Percentiles rank a stretch among this genome's conserved stretches.
Conservation (phyloP, 37 sponge, comb jelly and placozoan species). For the Mnemiopsis leidyi region DNA sequence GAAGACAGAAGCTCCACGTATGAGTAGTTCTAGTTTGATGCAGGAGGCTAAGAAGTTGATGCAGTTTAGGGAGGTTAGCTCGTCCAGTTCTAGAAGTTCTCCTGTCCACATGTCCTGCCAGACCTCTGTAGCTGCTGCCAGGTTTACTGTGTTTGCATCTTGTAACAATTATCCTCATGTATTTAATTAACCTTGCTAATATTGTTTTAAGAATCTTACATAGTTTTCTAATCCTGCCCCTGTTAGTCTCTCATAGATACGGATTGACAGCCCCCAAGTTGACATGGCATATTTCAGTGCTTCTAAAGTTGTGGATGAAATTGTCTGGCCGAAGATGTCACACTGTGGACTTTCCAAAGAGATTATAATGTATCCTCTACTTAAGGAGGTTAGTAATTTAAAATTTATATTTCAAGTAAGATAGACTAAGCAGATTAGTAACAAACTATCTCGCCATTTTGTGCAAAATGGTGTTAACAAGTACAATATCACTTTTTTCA, state of each 20-base stretch:
- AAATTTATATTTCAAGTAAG: too few relatives aligned
- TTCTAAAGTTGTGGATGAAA: not conserved
- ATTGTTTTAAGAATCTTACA: too few relatives aligned
- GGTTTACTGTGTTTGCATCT: too few relatives aligned
- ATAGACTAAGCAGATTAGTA: too few relatives aligned
- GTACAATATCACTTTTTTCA: not conserved
- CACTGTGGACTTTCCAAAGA: not conserved
- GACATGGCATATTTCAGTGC: not conserved
- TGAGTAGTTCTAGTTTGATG: slow-evolving; percentile 22
- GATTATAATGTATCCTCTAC: slow-evolving; percentile 18
- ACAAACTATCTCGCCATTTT: too few relatives aligned
- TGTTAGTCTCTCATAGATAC: too few relatives aligned
- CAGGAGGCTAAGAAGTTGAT: slow-evolving; percentile 37
- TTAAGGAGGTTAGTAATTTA: not conserved
- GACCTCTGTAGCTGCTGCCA: not conserved
- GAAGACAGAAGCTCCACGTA: not conserved
- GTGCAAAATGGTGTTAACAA: too few relatives aligned
- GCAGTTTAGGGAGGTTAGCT: too few relatives aligned
- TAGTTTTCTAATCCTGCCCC: too few relatives aligned
- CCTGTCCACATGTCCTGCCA: not conserved
- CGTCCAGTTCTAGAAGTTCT: not conserved
- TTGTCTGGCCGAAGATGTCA: slow-evolving; percentile 3
- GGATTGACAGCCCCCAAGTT: too few relatives aligned
- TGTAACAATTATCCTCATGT: too few relatives aligned
- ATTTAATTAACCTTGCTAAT: too few relatives aligned